Conservation (phyloP, 2,888 invertebrate species). For the Spicauda simplicius region DNA sequence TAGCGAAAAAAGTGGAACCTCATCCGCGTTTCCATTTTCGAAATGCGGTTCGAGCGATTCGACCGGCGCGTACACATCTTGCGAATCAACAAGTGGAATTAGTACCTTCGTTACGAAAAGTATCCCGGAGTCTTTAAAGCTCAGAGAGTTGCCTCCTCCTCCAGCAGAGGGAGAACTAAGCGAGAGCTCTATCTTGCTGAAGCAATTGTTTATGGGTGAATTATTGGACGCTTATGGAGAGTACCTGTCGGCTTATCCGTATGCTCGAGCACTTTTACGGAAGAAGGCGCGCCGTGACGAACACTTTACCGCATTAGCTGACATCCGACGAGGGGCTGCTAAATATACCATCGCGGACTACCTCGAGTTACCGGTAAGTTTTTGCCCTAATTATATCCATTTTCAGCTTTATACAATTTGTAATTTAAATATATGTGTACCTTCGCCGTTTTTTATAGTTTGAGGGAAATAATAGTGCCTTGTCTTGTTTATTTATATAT, state of each 20-base stretch:
- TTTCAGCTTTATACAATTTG: no score
- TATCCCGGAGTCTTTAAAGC: slow-evolving; percentile 67
- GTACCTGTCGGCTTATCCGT: slow-evolving; percentile 86
- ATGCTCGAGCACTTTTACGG: slow-evolving; percentile 85
- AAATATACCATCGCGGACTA: slow-evolving; percentile 86
- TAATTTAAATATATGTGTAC: no score
- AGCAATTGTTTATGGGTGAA: slow-evolving; percentile 87
- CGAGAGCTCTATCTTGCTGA: slow-evolving; percentile 76
- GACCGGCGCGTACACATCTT: slow-evolving; percentile 75
- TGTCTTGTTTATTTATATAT: no score
- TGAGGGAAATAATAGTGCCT: no score
- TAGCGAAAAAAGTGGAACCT: slow-evolving; percentile 78
- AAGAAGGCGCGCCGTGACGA: slow-evolving; percentile 87
- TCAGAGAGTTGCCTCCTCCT: slow-evolving; percentile 71
- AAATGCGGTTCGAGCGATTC: slow-evolving; percentile 81
- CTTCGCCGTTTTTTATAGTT: no score
- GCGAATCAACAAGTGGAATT: slow-evolving; percentile 78
- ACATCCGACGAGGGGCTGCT: slow-evolving; percentile 87
- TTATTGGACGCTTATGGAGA: slow-evolving; percentile 88
- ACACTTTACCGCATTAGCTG: slow-evolving; percentile 87
- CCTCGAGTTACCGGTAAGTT: slow-evolving; percentile 89
- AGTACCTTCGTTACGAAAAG: slow-evolving; percentile 71
- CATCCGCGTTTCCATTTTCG: slow-evolving; percentile 80
- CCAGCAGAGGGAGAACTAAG: slow-evolving; percentile 62
- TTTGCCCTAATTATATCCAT: slow-evolving; percentile 40